Evolutionary conservation across 2,113 vertebrate genomes (phyloP), one percentile per base, ranked within the genome.

Genomic region (Xyliphius kryptos): DNA sequence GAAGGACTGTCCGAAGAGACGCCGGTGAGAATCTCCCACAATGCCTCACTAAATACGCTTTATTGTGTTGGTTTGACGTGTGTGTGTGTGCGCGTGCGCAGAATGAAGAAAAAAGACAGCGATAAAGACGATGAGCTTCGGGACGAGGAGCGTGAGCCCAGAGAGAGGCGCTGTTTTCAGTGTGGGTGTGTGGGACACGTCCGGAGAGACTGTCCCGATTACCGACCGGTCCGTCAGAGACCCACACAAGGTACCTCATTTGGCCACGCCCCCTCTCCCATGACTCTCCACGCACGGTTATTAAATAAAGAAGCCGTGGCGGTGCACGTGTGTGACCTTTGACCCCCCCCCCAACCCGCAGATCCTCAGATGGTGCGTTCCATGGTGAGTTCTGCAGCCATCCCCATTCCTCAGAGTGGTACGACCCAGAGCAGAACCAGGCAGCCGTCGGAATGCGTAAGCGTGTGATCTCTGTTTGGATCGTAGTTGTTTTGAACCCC

Each of bases 1-100:
- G 94, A 99, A 98, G 85, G 95, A 99, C 76, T 99, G 96, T 71
- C 96, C 96, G 6, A 97, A 97, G 76, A 91, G 93, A 76, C 94
- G 93, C 81, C 93, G 96, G 96, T 97, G 71, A 49, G n/a, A n/a
- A n/a, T n/a, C n/a, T 15, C 14, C 8, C n/a, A 3, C 14, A 1
- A 3, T 1, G 1, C 6, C 1, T 5, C 40, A 9, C 17, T n/a
- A n/a, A n/a, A n/a, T n/a, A n/a, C n/a, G n/a, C n/a, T n/a, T n/a
- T n/a, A n/a, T n/a, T n/a, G n/a, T n/a, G n/a, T n/a, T n/a, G n/a
- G n/a, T n/a, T 14, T 19, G 57, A 11, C 36, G 56, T 68, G 40
- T 57, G 15, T 21, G 6, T 36, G 3, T 44, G 36, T 53, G 44
- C 32, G 16, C 44, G 17, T 13, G 3, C 0, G 8, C 79, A 97